Evolutionary conservation across 1,140 invertebrate species (phyloP).

Genomic region (Dendrolimus kikuchii): DNA sequence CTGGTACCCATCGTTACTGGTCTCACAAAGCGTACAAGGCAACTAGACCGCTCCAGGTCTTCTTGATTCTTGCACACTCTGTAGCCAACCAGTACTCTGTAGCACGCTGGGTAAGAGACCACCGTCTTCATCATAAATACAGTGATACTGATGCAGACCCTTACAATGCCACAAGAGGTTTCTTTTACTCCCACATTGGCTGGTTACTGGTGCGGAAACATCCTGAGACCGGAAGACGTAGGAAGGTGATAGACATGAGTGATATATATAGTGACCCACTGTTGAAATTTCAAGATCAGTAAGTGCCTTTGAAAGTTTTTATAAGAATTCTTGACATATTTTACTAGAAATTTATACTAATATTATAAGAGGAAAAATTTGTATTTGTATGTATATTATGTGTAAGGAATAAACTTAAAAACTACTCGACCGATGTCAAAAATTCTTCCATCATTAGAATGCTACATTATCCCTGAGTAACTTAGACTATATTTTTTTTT

Average conservation of each 20-base stretch:
- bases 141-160: neutral
- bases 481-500: too few relatives aligned
- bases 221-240: conserved; percentile 74
- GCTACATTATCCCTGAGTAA: too few relatives aligned
- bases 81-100: neutral
- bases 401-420: neutral
- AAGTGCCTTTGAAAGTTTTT: neutral
- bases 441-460: too few relatives aligned
- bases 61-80: neutral
- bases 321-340: too few relatives aligned
- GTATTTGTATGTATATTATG: neutral
- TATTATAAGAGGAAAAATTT: neutral
- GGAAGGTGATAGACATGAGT: neutral
- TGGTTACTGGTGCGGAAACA: conserved; percentile 76
- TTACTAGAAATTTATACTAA: too few relatives aligned
- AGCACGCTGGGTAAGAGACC: neutral
- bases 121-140: conserved; percentile 5
- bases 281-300: neutral
- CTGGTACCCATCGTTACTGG: neutral
- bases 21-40: neutral
- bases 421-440: too few relatives aligned
- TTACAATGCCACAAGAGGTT: conserved; percentile 76
- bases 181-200: conserved; percentile 78
- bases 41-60: neutral
- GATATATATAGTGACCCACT: neutral